Percentiles rank a stretch among this genome's conserved stretches.
Conservation (phyloP, 2,113 vertebrate species). For the Chloroceryle aenea region DNA sequence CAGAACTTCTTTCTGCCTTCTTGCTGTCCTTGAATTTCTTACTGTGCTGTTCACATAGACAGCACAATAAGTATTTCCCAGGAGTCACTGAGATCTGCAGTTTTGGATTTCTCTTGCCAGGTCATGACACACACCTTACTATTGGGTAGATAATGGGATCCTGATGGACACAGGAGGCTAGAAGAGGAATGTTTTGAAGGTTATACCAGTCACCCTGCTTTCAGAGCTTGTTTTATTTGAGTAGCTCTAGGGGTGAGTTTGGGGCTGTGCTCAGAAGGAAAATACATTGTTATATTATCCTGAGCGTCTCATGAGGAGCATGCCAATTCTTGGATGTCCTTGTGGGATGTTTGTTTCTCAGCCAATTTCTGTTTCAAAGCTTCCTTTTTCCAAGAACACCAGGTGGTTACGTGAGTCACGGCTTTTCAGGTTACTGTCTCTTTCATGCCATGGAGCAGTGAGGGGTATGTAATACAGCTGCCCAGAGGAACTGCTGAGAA, state of each 20-base stretch:
- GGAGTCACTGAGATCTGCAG: neutral
- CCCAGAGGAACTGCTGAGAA: neutral
- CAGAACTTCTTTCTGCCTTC: neutral
- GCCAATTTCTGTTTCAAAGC: constrained; percentile 15
- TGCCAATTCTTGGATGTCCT: constrained; percentile 9
- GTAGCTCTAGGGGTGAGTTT: neutral
- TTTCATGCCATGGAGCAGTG: neutral
- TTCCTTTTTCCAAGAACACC: constrained; percentile 13
- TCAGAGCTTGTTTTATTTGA: neutral
- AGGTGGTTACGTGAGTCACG: neutral
- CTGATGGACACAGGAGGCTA: neutral
- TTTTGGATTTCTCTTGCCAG: neutral
- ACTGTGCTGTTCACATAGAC: neutral
- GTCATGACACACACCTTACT: neutral
- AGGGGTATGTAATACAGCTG: neutral
- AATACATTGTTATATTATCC: neutral
- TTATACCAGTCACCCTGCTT: neutral
- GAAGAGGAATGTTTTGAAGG: neutral
- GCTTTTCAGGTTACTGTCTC: neutral
- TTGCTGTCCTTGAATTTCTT: neutral
- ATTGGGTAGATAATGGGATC: neutral
- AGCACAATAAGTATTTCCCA: neutral
- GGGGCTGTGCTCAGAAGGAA: neutral
- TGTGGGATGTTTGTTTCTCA: constrained; percentile 10
- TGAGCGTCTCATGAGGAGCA: neutral